A percentile compares a stretch with the other conserved stretches of the same genome.
Evolutionary conservation across 2,113 vertebrate genomes (phyloP).

Genomic region (Lepisosteus oculatus): DNA sequence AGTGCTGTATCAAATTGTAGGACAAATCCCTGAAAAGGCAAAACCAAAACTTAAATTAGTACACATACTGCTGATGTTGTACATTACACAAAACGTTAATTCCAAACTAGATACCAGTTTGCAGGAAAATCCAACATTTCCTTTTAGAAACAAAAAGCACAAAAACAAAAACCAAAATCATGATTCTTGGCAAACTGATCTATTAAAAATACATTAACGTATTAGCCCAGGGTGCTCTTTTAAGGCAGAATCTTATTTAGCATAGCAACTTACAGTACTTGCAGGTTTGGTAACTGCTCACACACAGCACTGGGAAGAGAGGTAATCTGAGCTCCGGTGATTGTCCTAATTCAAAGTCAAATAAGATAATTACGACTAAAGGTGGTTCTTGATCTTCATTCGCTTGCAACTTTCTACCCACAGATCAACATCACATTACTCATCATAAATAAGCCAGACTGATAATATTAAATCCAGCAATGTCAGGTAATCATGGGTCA

Average conservation of each 20-base stretch:
- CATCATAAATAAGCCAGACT: too few relatives aligned
- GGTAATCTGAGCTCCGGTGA: conserved; percentile 84
- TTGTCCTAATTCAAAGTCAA: conserved; percentile 71
- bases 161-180: not conserved
- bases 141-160: not conserved
- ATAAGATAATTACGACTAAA: not conserved
- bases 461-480: too few relatives aligned
- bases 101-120: too few relatives aligned
- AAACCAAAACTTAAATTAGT: not conserved
- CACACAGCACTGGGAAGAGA: conserved; percentile 79
- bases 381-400: not conserved
- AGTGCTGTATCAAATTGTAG: conserved; percentile 79
- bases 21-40: conserved; percentile 79
- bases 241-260: too few relatives aligned
- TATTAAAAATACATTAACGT: not conserved
- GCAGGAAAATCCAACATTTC: too few relatives aligned
- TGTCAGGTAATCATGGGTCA: too few relatives aligned
- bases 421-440: too few relatives aligned
- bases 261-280: conserved; percentile 80
- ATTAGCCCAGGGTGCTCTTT: not conserved
- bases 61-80: too few relatives aligned
- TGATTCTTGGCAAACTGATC: not conserved
- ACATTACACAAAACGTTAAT: too few relatives aligned
- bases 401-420: not conserved
- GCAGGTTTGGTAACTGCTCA: conserved; percentile 83